A percentile compares a stretch with the other conserved stretches of the same genome.
Conservation (phyloP, 2,888 invertebrate species). For the Spialia ferax region DNA sequence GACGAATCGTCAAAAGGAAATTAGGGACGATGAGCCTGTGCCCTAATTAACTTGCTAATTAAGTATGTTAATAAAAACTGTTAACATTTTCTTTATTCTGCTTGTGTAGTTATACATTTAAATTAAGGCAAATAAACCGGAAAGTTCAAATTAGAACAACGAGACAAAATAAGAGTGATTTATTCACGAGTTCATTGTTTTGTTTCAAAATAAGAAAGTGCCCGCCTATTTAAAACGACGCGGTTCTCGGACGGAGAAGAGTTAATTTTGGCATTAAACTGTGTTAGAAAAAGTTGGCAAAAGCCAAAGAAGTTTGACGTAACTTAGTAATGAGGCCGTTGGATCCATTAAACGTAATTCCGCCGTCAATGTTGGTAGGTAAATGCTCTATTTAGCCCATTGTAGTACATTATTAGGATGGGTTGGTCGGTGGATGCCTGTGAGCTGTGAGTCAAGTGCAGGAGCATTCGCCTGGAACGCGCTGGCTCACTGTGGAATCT, state of each 20-base stretch:
- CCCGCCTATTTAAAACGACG: neutral
- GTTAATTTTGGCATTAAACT: slow-evolving; percentile 10
- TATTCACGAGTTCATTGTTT: slow-evolving; percentile 32
- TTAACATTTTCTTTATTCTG: slow-evolving; percentile 9
- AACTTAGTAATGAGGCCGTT: slow-evolving; percentile 8
- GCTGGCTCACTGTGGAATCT: slow-evolving; percentile 70
- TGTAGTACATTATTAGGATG: slow-evolving; percentile 69
- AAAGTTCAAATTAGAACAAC: slow-evolving; percentile 32
- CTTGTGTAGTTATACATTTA: slow-evolving; percentile 17
- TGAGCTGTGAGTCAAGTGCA: slow-evolving; percentile 76
- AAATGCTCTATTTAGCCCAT: slow-evolving; percentile 70
- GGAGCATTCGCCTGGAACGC: slow-evolving; percentile 80
- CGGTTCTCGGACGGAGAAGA: neutral
- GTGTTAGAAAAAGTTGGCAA: slow-evolving; percentile 25
- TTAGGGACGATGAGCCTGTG: neutral
- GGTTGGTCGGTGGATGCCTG: slow-evolving; percentile 61
- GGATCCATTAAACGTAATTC: slow-evolving; percentile 19
- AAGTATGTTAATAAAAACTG: neutral
- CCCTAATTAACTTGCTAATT: slow-evolving; percentile 20
- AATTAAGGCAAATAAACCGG: slow-evolving; percentile 27
- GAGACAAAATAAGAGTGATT: slow-evolving; percentile 45
- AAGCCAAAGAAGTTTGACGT: slow-evolving; percentile 28
- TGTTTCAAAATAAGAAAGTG: neutral
- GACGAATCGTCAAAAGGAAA: slow-evolving; percentile 10
- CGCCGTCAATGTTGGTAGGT: slow-evolving; percentile 15